Percentiles rank a stretch among this genome's conserved stretches.
phyloP scores from a whole-genome alignment of 2,888 invertebrate genomes.

The Pseudanteris insignis region DNA sequence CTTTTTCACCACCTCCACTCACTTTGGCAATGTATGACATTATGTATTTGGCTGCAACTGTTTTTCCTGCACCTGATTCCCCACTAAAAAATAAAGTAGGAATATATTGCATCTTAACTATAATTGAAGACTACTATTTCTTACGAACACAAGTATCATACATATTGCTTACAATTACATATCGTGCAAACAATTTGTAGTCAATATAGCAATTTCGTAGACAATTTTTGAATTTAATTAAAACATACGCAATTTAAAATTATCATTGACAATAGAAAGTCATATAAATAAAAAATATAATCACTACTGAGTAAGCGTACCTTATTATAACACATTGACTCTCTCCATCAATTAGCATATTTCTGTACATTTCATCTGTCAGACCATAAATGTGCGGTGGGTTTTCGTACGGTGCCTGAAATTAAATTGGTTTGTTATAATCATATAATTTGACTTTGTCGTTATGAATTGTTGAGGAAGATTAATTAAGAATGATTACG shows the following conservation, averaged over 20 bases:
- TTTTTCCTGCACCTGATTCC: slow-evolving; percentile 76
- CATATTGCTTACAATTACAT: too few species aligned
- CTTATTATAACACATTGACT: slow-evolving; percentile 78
- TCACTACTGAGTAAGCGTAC: too few species aligned
- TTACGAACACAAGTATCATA: too few species aligned
- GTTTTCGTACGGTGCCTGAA: slow-evolving; percentile 75
- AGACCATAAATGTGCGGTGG: slow-evolving; percentile 77
- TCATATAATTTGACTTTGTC: too few species aligned
- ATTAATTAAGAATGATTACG: too few species aligned
- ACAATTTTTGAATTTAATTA: too few species aligned
- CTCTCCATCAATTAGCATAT: slow-evolving; percentile 76
- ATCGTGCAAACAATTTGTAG: too few species aligned
- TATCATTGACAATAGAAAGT: slow-evolving; percentile 1
- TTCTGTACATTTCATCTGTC: slow-evolving; percentile 77
- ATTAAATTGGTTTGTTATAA: slow-evolving; percentile 7
- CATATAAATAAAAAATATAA: slow-evolving; percentile 6
- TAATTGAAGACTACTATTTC: too few species aligned
- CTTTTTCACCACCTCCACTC: slow-evolving; percentile 73
- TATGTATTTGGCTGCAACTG: slow-evolving; percentile 74
- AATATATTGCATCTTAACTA: slow-evolving; percentile 1
- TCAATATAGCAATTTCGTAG: too few species aligned
- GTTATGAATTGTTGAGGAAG: too few species aligned
- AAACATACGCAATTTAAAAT: too few species aligned
- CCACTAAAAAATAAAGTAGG: slow-evolving; percentile 66
- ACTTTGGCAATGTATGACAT: slow-evolving; percentile 74